Conservation (phyloP, 2,113 vertebrate genomes). For the Grammomys dolichurus region DNA sequence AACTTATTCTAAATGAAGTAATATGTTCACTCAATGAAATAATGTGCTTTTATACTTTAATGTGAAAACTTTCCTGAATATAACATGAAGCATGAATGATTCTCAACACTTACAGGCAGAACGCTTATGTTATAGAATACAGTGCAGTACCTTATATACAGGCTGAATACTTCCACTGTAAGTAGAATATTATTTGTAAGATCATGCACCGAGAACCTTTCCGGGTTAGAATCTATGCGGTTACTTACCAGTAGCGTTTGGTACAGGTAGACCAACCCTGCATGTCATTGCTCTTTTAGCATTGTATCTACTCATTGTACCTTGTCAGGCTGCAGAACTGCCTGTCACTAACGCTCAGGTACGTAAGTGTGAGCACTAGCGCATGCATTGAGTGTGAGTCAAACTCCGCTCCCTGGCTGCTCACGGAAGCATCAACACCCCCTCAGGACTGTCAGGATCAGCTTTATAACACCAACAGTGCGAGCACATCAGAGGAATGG, state of each 20-base stretch:
- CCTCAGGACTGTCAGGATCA: conserved; percentile 82
- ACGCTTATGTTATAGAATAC: background rate
- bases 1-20: conserved; percentile 31
- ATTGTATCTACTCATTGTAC: conserved; percentile 32
- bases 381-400: conserved; percentile 88
- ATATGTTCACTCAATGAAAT: conserved; percentile 43
- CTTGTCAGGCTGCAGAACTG: conserved; percentile 77
- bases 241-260: conserved; percentile 86
- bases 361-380: conserved; percentile 86
- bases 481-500: conserved; percentile 63
- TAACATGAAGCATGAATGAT: conserved; percentile 39
- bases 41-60: conserved; percentile 22
- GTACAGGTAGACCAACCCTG: conserved; percentile 77
- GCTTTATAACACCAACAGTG: conserved; percentile 70
- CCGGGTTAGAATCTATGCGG: conserved; percentile 68
- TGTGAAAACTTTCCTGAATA: conserved; percentile 23
- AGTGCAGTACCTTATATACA: background rate
- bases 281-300: conserved; percentile 74
- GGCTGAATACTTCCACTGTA: conserved; percentile 29
- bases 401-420: conserved; percentile 79
- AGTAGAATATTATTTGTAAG: background rate
- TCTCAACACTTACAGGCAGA: conserved; percentile 19
- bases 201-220: conserved; percentile 46
- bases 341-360: conserved; percentile 85
- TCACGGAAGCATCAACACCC: conserved; percentile 77